Base-by-base conservation (phyloP, 2,888 invertebrate species). In the Aspidiotus rigidus region DNA sequence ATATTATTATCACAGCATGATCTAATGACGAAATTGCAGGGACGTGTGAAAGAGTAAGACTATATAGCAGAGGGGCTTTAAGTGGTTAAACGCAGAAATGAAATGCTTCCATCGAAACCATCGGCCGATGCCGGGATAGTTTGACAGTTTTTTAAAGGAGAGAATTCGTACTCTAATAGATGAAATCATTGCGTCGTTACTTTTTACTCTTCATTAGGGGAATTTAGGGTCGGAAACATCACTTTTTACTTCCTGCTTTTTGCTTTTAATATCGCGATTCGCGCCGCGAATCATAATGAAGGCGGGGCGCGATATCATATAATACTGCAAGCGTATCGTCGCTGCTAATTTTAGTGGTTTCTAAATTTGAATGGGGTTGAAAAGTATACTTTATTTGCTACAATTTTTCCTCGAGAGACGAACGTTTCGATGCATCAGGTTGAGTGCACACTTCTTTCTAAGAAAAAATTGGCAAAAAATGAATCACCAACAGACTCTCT, bases 141-240 rank as follows among this genome's bases (percentile, higher is more conserved):
- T 64, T 64, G 64, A 64, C 64, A 64, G 64, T 64, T 64, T 64
- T 17, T 54, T 28, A 28, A 28, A 40, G 53, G 44, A 54, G 55
- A 40, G 55, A 55, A 64, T 64, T 64, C 57, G 28, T 57, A 64
- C 64, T 64, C 54, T 64, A 64, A 64, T 64, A 64, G 64, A 64
- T 64, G 64, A 64, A 64, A 64, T 64, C 64, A 57, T 64, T 64
- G 64, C 64, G 40, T 64, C 64, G 64, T 64, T 64, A 57, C 57
- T 64, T 64, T 57, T 64, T 64, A 64, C 64, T 64, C 57, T 57
- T 28, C 28, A 28, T 28, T 28, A 28, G 28, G 28, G 28, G 28
- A 28, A 64, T 64, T 64, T 64, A 64, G 64, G 64, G 64, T 64
- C 42, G 64, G 54, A 64, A 64, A 64, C 64, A 64, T 57, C 57